Evolutionary conservation across 2,888 invertebrate genomes (phyloP).

Genomic region (Caenorhabditis plicata): DNA sequence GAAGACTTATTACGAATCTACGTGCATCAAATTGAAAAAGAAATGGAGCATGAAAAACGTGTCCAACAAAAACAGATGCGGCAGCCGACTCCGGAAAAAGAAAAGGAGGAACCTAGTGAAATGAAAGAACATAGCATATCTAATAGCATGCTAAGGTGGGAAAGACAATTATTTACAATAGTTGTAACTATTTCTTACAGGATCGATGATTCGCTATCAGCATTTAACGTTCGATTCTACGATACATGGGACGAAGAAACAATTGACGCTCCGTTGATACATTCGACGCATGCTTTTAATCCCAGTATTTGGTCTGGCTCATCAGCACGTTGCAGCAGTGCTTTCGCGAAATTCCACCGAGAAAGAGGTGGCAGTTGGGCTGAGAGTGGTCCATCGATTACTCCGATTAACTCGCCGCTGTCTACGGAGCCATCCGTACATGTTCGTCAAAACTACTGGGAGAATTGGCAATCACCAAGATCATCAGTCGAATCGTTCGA

Average conservation of each 20-base stretch:
- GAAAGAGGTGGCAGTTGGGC: slow-evolving; percentile 54
- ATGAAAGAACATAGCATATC: no score
- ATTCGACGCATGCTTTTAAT: slow-evolving; percentile 44
- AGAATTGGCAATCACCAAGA: slow-evolving; percentile 57
- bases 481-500: slow-evolving; percentile 60
- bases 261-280: slow-evolving; percentile 30
- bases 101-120: slow-evolving; percentile 15
- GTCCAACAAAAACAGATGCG: no score
- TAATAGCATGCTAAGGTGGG: slow-evolving; percentile 29
- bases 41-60: slow-evolving; percentile 7
- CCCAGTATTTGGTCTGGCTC: slow-evolving; percentile 52
- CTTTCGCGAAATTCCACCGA: slow-evolving; percentile 26
- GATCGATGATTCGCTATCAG: slow-evolving; percentile 30
- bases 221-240: slow-evolving; percentile 27
- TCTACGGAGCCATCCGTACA: slow-evolving; percentile 62
- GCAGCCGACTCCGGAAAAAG: slow-evolving; percentile 10
- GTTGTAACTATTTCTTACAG: slow-evolving; percentile 2
- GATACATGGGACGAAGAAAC: slow-evolving; percentile 35
- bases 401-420: slow-evolving; percentile 58
- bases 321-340: slow-evolving; percentile 43
- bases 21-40: slow-evolving; percentile 48
- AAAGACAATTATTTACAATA: not conserved
- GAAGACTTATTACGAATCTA: slow-evolving; percentile 58
- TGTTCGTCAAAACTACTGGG: slow-evolving; percentile 51
- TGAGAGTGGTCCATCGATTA: slow-evolving; percentile 58